phyloP scores from a whole-genome alignment of 2,888 invertebrate genomes.

The Cataglyphis rosenhaueri region DNA sequence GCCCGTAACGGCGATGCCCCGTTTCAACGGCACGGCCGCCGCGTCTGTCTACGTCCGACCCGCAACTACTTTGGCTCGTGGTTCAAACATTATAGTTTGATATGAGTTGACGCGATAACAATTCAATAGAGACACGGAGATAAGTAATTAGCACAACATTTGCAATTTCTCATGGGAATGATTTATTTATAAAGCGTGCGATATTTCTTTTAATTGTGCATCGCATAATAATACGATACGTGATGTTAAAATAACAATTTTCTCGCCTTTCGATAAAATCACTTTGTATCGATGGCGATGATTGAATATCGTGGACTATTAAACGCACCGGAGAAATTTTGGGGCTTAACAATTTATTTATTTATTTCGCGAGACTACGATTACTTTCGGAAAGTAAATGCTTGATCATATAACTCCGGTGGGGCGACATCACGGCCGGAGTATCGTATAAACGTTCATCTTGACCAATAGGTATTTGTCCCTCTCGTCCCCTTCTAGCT shows the following conservation, averaged over 20 bases:
- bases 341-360: constrained; percentile 25
- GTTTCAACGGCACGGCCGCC: constrained; percentile 10
- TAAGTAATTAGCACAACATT: not conserved
- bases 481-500: not conserved
- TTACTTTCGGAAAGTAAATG: constrained; percentile 20
- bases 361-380: constrained; percentile 25
- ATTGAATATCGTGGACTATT: constrained; percentile 19
- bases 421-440: not conserved
- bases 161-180: not conserved
- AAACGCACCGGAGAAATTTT: constrained; percentile 7
- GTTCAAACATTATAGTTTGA: constrained; percentile 14
- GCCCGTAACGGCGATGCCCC: constrained; percentile 1
- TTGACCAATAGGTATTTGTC: constrained; percentile 32
- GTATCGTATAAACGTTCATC: constrained; percentile 46
- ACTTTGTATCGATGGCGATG: not conserved
- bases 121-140: not conserved
- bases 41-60: constrained; percentile 12
- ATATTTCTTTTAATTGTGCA: not conserved
- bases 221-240: not conserved
- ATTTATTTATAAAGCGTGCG: not conserved
- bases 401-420: not conserved
- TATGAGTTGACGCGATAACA: constrained; percentile 17
- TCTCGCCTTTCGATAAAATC: not conserved
- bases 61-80: constrained; percentile 39
- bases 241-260: not conserved